Evolutionary conservation across 92 coral and sea anemone genomes (phyloP).

Genomic region (Parazoanthus darwini): DNA sequence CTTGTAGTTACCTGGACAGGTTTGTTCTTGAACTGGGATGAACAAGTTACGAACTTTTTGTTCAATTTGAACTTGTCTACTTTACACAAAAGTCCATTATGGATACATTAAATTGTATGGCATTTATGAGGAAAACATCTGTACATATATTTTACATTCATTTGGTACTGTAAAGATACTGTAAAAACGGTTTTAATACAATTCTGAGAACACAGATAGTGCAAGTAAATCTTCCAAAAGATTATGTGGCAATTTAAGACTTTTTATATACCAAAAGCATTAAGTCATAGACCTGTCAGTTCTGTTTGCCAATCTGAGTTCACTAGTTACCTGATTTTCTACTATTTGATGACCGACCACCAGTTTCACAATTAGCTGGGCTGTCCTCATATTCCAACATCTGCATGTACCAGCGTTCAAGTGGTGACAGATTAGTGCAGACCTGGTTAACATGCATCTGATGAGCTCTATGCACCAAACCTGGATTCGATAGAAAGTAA

Average conservation of each 20-base stretch:
- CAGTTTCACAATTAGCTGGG: not conserved
- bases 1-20: not conserved
- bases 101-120: too few species aligned
- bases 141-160: too few species aligned
- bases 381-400: slow-evolving; percentile 1
- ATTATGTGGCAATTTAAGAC: not conserved
- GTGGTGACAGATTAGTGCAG: not conserved
- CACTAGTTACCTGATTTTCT: slow-evolving; percentile 1
- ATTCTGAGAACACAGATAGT: too few species aligned
- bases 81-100: too few species aligned
- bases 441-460: not conserved
- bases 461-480: not conserved
- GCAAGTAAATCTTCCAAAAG: not conserved
- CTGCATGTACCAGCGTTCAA: slow-evolving; percentile 25
- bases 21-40: not conserved
- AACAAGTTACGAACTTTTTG: too few species aligned
- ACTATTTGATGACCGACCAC: not conserved
- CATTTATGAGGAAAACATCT: not conserved
- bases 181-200: too few species aligned
- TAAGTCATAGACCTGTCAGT: not conserved
- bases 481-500: not conserved
- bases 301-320: not conserved
- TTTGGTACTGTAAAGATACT: too few species aligned
- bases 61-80: too few species aligned
- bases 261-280: not conserved